Base-by-base conservation (phyloP, 2,797 vertebrate genomes). In the Cirrhinus molitorella region DNA sequence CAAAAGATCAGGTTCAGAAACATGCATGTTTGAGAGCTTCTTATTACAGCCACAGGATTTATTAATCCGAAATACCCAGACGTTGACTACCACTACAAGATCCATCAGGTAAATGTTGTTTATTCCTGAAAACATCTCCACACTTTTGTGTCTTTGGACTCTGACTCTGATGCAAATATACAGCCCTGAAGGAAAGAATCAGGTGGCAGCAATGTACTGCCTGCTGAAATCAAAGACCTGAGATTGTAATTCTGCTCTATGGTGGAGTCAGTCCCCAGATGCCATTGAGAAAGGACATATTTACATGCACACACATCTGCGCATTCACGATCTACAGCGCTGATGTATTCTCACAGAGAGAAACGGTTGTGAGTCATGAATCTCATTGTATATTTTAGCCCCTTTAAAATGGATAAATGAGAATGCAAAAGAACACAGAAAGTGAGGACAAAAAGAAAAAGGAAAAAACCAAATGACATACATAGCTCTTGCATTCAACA, bases 221-320 rank as follows among this genome's bases (percentile, higher is more conserved):
- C 17, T 0, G 1, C 21, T 67, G 40, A 68, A 61, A 79, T 59
- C 25, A 74, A 83, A 47, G 55, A 63, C 77, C 81, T 55, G 31
- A 21, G 34, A 63, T 65, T 71, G 53, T 80, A 80, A 83, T 81
- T 71, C 65, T 59, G 49, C 51, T 59, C 25, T 59, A 68, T 2
- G 10, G 49, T 47, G 16, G 57, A 68, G 43, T 53, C 65, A 21
- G n/a, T 83, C 71, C 68, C 78, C 66, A 70, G 72, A 80, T 53
- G 25, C 16, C 63, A 83, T 21, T 23, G 61, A 66, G 37, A 80
- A 59, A 76, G 65, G 25, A 76, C 65, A 53, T 43, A 81, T 83
- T 86, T 86, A 76, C 63, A 84, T 80, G 23, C 45, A 31, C 31
- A 25, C 28, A 25, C 31, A 66, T 67, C 16, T 13, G 34, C 13